Base-by-base conservation (phyloP, 2,113 vertebrate species). In the Ameiurus melas region DNA sequence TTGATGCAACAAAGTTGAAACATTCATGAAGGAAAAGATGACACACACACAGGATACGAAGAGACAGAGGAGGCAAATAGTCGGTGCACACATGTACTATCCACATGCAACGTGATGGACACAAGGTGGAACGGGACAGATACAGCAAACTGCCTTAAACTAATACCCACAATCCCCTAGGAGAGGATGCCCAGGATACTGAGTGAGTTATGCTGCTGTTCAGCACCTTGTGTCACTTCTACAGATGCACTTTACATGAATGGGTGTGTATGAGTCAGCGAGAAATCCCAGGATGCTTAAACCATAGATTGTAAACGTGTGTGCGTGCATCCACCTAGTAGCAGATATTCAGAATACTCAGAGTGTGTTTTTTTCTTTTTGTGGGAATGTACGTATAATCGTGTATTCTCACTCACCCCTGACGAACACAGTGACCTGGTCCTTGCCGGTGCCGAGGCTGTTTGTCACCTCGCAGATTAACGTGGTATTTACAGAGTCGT, bases 381-480 rank as follows among this genome's bases (percentile, higher is more conserved):
- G 16, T 51, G 36, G 36, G 4, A 12, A 66, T 33, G 53, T 86
- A 81, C 16, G 30, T 80, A 51, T 43, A 14, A 53, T 51, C 57
- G 39, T 36, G 84, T 64, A 19, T 25, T 27, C 55, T 9, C 57
- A 58, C 96, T 96, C 86, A 98, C 97, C 97, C 95, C 96, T 94
- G 83, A 98, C 96, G 0, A 96, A 6, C 83, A 94, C 77, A 0
- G 93, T 87, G 92, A 97, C 92, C 89, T 97, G 96, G 0, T 93
- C 94, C 0, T n/a, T 95, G 68, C 93, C 93, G 0, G 25, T 91
- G 5, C 97, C 97, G 0, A 97, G 93, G 0, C 93, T 92, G 47
- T 97, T 98, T 62, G 75, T 94, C 84, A 95, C 97, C 17, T 96
- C 96, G 27, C 97, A 98, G 90, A 96, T 92, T 66, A 98, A 97